These are phyloP conservation scores for Acipenser transmontanus DNA, from an alignment of 2,797 vertebrate genomes.

Conservation along the genomic window DNA sequence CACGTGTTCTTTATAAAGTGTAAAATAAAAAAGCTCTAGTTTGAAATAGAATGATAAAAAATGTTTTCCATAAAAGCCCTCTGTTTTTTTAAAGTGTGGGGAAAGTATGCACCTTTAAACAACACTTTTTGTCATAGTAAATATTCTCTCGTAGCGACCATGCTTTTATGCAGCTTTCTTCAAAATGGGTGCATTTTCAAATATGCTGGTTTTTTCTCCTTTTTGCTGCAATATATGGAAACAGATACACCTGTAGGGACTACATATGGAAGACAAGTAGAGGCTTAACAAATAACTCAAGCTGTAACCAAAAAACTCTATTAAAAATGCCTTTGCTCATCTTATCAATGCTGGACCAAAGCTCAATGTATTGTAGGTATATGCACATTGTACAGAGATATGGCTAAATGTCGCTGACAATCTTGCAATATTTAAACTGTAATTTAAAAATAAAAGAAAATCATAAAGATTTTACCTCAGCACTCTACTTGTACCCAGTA, in stretches of 20 bases:
- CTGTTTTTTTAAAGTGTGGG: background rate
- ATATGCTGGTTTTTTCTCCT: background rate
- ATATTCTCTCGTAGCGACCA: background rate
- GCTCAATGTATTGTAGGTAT: conserved; percentile 87
- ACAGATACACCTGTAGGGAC: conserved; percentile 30
- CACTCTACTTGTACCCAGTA: conserved; percentile 73
- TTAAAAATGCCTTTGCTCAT: conserved; percentile 80
- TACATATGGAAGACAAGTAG: conserved; percentile 56
- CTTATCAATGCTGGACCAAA: conserved; percentile 98
- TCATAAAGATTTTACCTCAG: conserved; percentile 86
- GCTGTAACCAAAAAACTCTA: conserved; percentile 85
- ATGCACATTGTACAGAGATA: conserved; percentile 98
- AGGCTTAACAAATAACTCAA: conserved; percentile 77
- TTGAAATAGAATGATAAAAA: background rate
- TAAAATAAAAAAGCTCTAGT: background rate
- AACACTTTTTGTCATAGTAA: background rate
- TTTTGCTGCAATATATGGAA: conserved; percentile 14
- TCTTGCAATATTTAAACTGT: conserved; percentile 83
- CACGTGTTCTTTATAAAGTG: background rate
- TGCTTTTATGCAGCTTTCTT: background rate
- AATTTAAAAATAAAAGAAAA: conserved; percentile 66
- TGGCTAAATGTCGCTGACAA: conserved; percentile 97
- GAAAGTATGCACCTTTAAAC: background rate
- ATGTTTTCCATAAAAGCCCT: background rate
- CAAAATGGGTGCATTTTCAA: background rate